Conservation (phyloP, 2,888 invertebrate genomes). For the Athalia rosae region DNA sequence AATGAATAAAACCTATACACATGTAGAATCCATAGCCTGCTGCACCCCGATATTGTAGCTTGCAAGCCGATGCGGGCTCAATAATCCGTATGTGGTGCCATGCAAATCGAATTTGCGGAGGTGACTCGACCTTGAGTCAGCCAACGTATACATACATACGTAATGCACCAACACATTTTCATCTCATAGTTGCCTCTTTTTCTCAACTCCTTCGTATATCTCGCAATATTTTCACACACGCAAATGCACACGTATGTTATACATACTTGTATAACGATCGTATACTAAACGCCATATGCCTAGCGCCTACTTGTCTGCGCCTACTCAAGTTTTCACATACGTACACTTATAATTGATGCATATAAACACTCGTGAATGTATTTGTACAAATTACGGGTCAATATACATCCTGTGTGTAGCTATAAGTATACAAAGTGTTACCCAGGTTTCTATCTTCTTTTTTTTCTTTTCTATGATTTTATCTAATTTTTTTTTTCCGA, state of each 20-base stretch:
- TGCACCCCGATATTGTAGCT: no score
- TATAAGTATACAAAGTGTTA: not conserved
- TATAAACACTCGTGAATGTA: not conserved
- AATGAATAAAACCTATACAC: no score
- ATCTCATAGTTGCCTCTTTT: not conserved
- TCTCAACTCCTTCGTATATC: not conserved
- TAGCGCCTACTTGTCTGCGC: slow-evolving; percentile 30
- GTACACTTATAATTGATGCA: not conserved
- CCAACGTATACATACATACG: not conserved
- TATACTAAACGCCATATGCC: not conserved
- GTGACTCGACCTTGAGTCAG: slow-evolving; percentile 37
- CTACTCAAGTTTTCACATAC: slow-evolving; percentile 16
- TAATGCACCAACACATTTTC: not conserved
- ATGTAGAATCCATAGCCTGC: no score
- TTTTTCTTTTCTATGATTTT: no score
- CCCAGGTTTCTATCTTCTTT: no score
- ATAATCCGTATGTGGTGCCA: not conserved
- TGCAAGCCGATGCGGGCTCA: no score
- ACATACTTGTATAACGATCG: not conserved
- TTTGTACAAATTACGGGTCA: not conserved
- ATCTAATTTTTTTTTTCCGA: no score
- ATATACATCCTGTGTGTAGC: not conserved
- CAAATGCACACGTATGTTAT: not conserved
- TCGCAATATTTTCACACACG: not conserved
- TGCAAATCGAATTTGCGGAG: slow-evolving; percentile 27